Percentiles rank a stretch among this genome's conserved stretches.
Conservation (phyloP, 2,113 vertebrate species). For the Isurus oxyrinchus region DNA sequence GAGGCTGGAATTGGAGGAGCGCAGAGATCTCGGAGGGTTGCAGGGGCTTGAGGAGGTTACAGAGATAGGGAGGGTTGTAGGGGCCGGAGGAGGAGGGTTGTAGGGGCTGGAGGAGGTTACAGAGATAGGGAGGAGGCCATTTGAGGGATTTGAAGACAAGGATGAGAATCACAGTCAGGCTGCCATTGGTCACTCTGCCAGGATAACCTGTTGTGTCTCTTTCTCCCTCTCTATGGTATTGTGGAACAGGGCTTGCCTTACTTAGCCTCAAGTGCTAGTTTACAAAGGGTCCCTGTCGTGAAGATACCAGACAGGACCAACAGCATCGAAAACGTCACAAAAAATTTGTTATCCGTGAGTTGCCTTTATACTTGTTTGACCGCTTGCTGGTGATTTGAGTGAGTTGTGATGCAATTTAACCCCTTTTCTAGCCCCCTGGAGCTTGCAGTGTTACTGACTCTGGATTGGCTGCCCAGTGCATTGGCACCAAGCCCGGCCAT, state of each 20-base stretch:
- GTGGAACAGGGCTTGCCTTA: conserved; percentile 15
- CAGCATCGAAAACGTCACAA: conserved; percentile 23
- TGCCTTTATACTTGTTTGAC: conserved; percentile 14
- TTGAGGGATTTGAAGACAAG: background rate
- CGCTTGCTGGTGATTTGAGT: background rate
- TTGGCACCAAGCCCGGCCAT: background rate
- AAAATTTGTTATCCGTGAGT: conserved; percentile 30
- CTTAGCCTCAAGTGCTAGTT: background rate
- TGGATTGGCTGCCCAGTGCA: background rate
- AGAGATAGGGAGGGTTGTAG: background rate
- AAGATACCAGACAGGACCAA: conserved; percentile 20
- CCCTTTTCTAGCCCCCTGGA: background rate
- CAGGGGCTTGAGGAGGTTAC: too few relatives aligned
- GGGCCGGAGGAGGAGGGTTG: too few relatives aligned
- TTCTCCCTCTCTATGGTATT: background rate
- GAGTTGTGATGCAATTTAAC: background rate
- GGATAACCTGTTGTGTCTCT: background rate
- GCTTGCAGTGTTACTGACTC: background rate
- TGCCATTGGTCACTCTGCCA: background rate
- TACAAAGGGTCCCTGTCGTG: conserved; percentile 16
- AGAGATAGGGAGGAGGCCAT: too few relatives aligned
- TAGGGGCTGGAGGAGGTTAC: background rate
- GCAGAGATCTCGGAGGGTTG: background rate
- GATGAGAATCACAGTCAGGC: background rate
- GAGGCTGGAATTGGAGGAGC: background rate